Conservation (phyloP, 2,797 vertebrate species). For the Aplochiton taeniatus region DNA sequence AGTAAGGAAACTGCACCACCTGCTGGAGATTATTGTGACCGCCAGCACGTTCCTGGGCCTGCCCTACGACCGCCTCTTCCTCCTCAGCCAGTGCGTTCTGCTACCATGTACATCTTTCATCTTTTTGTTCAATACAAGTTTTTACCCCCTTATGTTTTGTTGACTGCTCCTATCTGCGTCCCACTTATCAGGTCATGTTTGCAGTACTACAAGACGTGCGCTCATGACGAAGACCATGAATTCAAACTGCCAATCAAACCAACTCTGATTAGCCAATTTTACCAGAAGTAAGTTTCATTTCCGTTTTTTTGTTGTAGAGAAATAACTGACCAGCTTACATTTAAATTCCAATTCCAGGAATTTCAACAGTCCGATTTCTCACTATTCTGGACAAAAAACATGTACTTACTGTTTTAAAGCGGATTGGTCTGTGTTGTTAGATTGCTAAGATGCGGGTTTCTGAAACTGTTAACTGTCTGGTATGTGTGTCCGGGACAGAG, state of each 20-base stretch:
- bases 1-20: conserved; percentile 91
- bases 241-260: conserved; percentile 90
- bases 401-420: too few species aligned
- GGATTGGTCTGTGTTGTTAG: too few species aligned
- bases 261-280: conserved; percentile 84
- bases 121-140: background rate
- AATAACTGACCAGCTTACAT: too few species aligned
- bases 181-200: conserved; percentile 82
- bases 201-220: conserved; percentile 87
- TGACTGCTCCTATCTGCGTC: too few species aligned
- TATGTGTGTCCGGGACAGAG: conserved; percentile 66
- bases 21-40: conserved; percentile 89
- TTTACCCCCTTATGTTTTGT: background rate
- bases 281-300: conserved; percentile 80
- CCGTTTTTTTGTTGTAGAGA: background rate
- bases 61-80: conserved; percentile 88
- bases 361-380: too few species aligned
- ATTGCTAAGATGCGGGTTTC: background rate
- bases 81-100: conserved; percentile 86
- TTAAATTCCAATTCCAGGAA: too few species aligned
- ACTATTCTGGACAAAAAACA: too few species aligned
- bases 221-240: conserved; percentile 85
- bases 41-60: conserved; percentile 86
- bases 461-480: background rate
- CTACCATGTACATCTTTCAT: background rate